Evolutionary conservation across 2,113 vertebrate species (phyloP), one percentile per base, ranked within the genome.

Genomic region (Charina bottae): DNA sequence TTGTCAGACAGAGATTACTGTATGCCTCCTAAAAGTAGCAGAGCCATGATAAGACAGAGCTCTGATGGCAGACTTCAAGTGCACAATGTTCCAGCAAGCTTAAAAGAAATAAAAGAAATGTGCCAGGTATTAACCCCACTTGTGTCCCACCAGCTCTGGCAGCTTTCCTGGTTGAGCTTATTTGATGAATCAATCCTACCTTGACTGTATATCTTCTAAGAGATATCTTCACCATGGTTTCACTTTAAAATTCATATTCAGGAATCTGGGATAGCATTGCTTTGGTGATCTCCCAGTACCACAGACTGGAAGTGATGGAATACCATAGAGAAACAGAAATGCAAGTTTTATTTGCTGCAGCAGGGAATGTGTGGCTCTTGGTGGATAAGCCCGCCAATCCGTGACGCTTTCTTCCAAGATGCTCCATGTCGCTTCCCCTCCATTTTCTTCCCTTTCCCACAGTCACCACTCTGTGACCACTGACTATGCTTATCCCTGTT

Each of bases 111-210:
- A 0, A 56, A 62, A 87, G 84, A 95, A 93, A 87, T 60, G 91
- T 94, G 96, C 94, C 92, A 93, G 68, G 6, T 26, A 68, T 64
- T 83, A 87, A 93, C 56, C 94, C 89, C 21, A 93, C 94, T 91
- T 93, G 94, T 49, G 33, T 89, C 93, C 94, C 26, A 88, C 90
- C 83, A 93, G 95, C 93, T 95, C 92, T 89, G 93, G 90, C 92
- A 83, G 42, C 91, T 83, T 93, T 95, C 89, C 2, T 89, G 85
- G 89, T 15, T 26, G 3, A 87, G 21, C 53, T 90, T 28, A 53
- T 8, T 13, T 55, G 92, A 90, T 91, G 86, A 83, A 78, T 92
- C 94, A 83, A 89, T 87, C 37, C 62, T 2, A 62, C 89, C 86
- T 55, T 49, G 9, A 93, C 60, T 15, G 37, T 85, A 56, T 21